Percentiles rank a stretch among this genome's conserved stretches.
Conservation (phyloP, 2,888 invertebrate species). For the Xylophagus ater region DNA sequence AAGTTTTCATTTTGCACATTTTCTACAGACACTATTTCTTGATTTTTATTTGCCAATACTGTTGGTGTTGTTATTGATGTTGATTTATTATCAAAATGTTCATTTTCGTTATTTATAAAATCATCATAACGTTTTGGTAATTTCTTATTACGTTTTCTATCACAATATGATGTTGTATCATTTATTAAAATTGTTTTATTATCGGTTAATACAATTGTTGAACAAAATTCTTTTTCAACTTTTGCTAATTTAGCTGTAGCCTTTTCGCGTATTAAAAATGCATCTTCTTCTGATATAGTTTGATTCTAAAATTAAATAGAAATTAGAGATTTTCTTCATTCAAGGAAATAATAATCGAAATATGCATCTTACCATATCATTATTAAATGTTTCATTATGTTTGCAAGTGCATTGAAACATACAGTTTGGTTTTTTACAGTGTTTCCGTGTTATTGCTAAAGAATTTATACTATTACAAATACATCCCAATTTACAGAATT, state of each 20-base stretch:
- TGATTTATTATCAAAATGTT: neutral
- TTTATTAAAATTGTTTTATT: slow-evolving; percentile 55
- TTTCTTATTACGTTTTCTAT: slow-evolving; percentile 45
- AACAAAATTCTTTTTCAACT: slow-evolving; percentile 60
- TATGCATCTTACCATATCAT: slow-evolving; percentile 27
- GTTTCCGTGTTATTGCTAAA: slow-evolving; percentile 40
- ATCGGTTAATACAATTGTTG: slow-evolving; percentile 54
- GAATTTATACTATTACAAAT: slow-evolving; percentile 50
- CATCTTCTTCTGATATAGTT: slow-evolving; percentile 33
- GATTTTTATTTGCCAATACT: slow-evolving; percentile 6
- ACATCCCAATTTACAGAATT: slow-evolving; percentile 53
- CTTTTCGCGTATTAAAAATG: slow-evolving; percentile 33
- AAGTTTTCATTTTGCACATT: too few species aligned
- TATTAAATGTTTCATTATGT: slow-evolving; percentile 13
- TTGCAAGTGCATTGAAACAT: slow-evolving; percentile 41
- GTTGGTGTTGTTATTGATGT: slow-evolving; percentile 1
- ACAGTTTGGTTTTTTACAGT: slow-evolving; percentile 48
- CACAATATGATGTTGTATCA: slow-evolving; percentile 38
- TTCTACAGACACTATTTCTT: too few species aligned
- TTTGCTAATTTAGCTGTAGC: slow-evolving; percentile 47
- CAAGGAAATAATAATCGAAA: too few species aligned
- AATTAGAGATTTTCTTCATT: too few species aligned
- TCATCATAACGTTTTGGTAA: slow-evolving; percentile 51
- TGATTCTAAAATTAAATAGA: slow-evolving; percentile 24
- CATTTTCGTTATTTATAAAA: slow-evolving; percentile 15